These are phyloP conservation scores for Sycophila sp. DNA, from an alignment of 1,140 invertebrate genomes.

Conservation along the genomic window DNA sequence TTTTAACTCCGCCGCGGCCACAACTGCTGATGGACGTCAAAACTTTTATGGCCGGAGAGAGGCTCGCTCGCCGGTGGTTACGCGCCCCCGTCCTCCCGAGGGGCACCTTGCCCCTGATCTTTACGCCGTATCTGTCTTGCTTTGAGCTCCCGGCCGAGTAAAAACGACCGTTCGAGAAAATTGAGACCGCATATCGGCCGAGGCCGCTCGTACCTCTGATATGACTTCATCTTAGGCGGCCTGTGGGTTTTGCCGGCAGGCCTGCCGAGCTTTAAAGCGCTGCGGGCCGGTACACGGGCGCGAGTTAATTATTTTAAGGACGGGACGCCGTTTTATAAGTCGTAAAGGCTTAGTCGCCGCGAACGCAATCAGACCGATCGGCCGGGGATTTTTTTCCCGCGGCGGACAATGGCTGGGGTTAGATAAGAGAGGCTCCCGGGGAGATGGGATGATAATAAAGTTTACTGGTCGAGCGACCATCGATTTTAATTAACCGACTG, in stretches of 20 bases:
- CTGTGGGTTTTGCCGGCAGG: conserved; percentile 8
- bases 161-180: conserved; percentile 23
- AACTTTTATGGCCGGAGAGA: conserved; percentile 29
- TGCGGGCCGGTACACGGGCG: background rate
- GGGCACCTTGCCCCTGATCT: background rate
- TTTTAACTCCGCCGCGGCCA: too few species aligned
- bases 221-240: conserved; percentile 29
- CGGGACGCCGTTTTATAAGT: background rate
- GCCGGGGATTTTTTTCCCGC: background rate
- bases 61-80: background rate
- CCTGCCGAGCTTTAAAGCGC: too few species aligned
- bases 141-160: background rate
- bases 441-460: background rate
- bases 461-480: background rate
- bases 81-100: background rate
- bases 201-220: conserved; percentile 5
- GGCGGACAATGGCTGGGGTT: background rate
- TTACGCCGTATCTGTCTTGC: background rate
- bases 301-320: conserved; percentile 14
- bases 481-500: conserved; percentile 15
- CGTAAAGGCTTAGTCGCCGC: background rate
- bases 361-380: background rate
- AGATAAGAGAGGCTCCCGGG: too few species aligned
- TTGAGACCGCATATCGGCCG: conserved; percentile 34
- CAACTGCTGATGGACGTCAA: conserved; percentile 36